Evolutionary conservation across 2,888 invertebrate species (phyloP).

Genomic region (Leptinotarsa tumamoca): DNA sequence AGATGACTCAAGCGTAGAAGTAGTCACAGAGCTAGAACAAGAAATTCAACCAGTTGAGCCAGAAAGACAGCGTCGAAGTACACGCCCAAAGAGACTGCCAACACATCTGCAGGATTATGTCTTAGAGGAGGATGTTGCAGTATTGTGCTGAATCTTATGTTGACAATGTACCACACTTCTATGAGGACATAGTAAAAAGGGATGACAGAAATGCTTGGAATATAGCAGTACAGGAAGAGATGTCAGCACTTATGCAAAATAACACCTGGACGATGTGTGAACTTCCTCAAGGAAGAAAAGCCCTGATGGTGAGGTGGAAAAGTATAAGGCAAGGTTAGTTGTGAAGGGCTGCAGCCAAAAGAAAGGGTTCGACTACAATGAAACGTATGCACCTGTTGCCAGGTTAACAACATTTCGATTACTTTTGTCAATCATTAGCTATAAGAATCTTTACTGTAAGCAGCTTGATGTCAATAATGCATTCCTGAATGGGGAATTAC

Average conservation of each 20-base stretch:
- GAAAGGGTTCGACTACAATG: conserved; percentile 19
- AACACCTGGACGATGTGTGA: conserved; percentile 18
- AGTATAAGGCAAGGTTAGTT: conserved; percentile 8
- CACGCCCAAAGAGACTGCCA: no score
- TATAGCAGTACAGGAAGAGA: conserved; percentile 21
- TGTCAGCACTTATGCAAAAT: conserved; percentile 8
- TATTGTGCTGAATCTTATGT: no score
- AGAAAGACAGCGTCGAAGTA: no score
- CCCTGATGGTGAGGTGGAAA: not conserved
- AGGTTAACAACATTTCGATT: conserved; percentile 16
- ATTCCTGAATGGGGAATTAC: not conserved
- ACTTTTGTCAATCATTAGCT: not conserved
- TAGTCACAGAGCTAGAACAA: no score
- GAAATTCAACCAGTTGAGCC: no score
- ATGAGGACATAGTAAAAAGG: conserved; percentile 6
- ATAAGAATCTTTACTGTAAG: not conserved
- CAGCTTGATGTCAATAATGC: not conserved
- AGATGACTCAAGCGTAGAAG: no score
- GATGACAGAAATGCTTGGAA: conserved; percentile 15
- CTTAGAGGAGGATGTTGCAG: no score
- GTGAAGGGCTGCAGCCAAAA: conserved; percentile 3
- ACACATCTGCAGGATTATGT: no score
- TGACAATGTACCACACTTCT: not conserved
- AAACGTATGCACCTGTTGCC: conserved; percentile 24
- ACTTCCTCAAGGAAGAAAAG: not conserved